Evolutionary conservation across 2,797 vertebrate species (phyloP).

Genomic region (Spea hammondii): DNA sequence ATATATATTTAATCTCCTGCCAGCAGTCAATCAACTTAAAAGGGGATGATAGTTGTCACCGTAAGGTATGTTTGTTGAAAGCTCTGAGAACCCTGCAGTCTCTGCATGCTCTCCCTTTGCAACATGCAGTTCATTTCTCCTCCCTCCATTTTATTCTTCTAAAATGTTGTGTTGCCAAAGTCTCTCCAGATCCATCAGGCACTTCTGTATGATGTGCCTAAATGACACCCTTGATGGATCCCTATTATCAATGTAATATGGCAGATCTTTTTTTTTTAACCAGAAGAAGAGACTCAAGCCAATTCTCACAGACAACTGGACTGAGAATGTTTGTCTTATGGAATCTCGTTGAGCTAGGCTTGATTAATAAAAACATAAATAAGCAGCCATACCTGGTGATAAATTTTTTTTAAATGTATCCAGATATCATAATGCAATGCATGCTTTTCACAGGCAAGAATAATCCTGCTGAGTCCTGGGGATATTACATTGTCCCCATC

Average conservation of each 20-base stretch:
- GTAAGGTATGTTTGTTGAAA: conserved; percentile 1
- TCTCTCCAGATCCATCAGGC: neutral
- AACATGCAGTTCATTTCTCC: conserved; percentile 42
- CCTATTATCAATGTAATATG: neutral
- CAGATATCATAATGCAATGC: conserved; percentile 24
- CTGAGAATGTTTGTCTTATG: neutral
- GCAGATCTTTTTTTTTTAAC: too few relatives aligned
- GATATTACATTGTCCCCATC: neutral
- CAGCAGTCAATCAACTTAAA: conserved; percentile 32
- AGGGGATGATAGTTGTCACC: neutral
- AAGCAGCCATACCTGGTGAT: neutral
- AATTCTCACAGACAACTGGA: neutral
- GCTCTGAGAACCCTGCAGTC: neutral
- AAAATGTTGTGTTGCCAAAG: neutral
- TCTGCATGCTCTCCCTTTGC: conserved; percentile 32
- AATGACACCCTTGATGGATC: neutral
- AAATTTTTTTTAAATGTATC: neutral
- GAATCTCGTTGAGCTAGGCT: neutral
- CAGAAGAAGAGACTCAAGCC: neutral
- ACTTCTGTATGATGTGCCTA: neutral
- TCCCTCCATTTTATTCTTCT: neutral
- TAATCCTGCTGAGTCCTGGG: conserved; percentile 8
- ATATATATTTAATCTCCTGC: conserved; percentile 12
- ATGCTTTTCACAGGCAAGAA: conserved; percentile 44
- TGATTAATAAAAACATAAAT: neutral